Evolutionary conservation across 1,140 invertebrate genomes (phyloP).

Genomic region (Ceratitis capitata): DNA sequence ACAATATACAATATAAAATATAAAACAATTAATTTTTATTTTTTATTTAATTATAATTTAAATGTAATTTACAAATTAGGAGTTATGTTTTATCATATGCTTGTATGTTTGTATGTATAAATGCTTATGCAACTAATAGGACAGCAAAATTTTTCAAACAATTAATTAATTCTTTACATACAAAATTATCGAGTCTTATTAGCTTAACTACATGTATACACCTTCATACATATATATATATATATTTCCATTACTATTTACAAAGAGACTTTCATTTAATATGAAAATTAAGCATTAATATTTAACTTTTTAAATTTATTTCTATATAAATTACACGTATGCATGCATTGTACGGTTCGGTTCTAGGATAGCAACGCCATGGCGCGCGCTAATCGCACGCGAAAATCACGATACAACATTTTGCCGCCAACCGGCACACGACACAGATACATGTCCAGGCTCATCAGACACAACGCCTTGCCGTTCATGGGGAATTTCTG

Average conservation of each 20-base stretch:
- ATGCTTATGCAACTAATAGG: slow-evolving; percentile 12
- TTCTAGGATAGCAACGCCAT: slow-evolving; percentile 56
- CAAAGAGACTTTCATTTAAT: neutral
- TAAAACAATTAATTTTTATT: slow-evolving; percentile 5
- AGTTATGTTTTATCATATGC: neutral
- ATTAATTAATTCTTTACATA: neutral
- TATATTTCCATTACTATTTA: neutral
- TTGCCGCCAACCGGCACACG: slow-evolving; percentile 76
- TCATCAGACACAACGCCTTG: slow-evolving; percentile 81
- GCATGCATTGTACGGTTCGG: too few relatives aligned
- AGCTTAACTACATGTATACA: neutral
- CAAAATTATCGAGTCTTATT: neutral
- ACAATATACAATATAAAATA: slow-evolving; percentile 22
- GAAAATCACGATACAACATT: slow-evolving; percentile 69
- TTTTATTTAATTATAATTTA: too few relatives aligned
- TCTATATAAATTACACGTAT: neutral
- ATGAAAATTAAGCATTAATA: neutral
- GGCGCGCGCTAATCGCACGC: slow-evolving; percentile 60
- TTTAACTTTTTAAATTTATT: too few relatives aligned
- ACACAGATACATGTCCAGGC: slow-evolving; percentile 76
- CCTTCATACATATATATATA: neutral
- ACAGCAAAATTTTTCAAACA: neutral
- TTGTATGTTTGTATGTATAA: too few relatives aligned
- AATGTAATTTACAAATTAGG: neutral
- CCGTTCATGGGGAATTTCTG: slow-evolving; percentile 80